Evolutionary conservation across 1,140 invertebrate genomes (phyloP).

Genomic region (Colletes gigas): DNA sequence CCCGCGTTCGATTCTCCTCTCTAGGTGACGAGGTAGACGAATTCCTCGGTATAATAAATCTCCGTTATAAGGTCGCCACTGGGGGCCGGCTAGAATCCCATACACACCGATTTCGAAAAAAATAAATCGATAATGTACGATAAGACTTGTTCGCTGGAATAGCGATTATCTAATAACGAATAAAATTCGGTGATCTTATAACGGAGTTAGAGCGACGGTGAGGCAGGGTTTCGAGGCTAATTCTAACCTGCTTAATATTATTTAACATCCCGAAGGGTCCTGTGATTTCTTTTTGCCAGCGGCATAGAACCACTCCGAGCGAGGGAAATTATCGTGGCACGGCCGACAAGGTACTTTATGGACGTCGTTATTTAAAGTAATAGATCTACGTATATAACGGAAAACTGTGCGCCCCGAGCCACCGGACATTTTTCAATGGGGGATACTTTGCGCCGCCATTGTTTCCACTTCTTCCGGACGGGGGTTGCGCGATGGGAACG

Average conservation of each 20-base stretch:
- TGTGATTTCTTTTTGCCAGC: conserved; percentile 9
- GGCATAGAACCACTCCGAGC: background rate
- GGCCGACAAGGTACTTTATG: conserved; percentile 39
- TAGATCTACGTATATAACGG: conserved; percentile 41
- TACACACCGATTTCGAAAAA: too few species aligned
- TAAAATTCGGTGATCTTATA: too few species aligned
- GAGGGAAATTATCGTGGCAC: conserved; percentile 11
- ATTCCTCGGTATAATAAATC: background rate
- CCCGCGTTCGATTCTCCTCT: background rate
- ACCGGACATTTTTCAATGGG: conserved; percentile 40
- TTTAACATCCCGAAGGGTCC: conserved; percentile 29
- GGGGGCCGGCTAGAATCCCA: too few species aligned
- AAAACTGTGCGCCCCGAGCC: conserved; percentile 32
- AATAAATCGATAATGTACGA: too few species aligned
- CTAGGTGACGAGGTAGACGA: background rate
- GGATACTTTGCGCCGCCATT: conserved; percentile 17
- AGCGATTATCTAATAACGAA: too few species aligned
- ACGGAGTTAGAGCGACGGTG: too few species aligned
- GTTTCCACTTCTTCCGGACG: conserved; percentile 14
- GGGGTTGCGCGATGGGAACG: background rate
- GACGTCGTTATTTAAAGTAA: conserved; percentile 49
- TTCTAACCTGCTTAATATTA: conserved; percentile 34
- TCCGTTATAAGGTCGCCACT: too few species aligned
- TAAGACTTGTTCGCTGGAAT: too few species aligned
- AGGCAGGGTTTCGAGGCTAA: background rate